phyloP scores from a whole-genome alignment of 2,888 invertebrate genomes.

The Ormyrus pomaceus region DNA sequence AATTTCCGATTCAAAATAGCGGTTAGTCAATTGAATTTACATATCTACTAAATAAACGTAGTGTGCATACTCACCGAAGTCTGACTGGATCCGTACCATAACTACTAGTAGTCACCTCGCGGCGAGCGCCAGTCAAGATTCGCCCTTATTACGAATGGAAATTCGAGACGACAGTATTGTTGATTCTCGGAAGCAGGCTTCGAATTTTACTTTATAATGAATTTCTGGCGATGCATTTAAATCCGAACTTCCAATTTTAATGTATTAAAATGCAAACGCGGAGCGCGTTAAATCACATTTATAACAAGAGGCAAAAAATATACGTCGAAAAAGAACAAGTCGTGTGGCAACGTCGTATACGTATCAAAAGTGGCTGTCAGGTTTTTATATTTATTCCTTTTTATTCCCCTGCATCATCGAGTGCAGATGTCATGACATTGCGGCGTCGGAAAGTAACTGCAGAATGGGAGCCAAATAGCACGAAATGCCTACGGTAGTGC shows the following conservation, averaged over 20 bases:
- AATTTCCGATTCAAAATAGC: no score
- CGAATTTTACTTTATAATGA: slow-evolving; percentile 41
- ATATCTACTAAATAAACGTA: background rate
- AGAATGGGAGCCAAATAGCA: no score
- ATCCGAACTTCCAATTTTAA: slow-evolving; percentile 9
- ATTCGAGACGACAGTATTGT: slow-evolving; percentile 37
- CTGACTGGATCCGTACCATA: slow-evolving; percentile 15
- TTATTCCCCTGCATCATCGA: no score
- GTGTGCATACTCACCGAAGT: background rate
- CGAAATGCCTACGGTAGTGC: no score
- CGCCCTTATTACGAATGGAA: slow-evolving; percentile 23
- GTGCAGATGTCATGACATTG: no score
- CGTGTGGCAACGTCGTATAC: no score
- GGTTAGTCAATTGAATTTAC: background rate
- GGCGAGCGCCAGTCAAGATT: slow-evolving; percentile 7
- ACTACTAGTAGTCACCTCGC: slow-evolving; percentile 22
- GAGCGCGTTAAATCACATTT: no score
- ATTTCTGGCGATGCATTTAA: background rate
- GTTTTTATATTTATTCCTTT: no score
- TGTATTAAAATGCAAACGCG: slow-evolving; percentile 4
- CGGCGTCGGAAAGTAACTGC: no score
- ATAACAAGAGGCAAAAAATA: no score
- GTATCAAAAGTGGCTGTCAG: no score
- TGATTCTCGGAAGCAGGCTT: slow-evolving; percentile 1
- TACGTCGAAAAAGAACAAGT: no score